These are phyloP conservation scores for Agrotis puta DNA, from an alignment of 2,888 invertebrate genomes.

Conservation along the genomic window DNA sequence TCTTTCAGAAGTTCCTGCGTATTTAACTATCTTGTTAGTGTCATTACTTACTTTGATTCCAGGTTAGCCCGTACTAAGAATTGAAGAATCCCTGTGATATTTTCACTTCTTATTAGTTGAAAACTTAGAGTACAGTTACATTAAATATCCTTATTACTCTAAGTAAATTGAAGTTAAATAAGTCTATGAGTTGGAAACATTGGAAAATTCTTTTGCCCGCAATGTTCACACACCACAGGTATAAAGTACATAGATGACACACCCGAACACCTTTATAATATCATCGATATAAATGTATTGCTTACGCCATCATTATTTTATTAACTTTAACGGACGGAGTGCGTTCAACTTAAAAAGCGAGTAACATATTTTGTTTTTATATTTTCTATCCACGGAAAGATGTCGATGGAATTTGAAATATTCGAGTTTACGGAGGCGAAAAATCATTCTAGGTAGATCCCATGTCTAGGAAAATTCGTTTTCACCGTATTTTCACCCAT, in stretches of 20 bases:
- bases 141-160: no score
- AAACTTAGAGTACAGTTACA: no score
- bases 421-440: no score
- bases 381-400: no score
- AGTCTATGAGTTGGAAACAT: background rate
- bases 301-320: slow-evolving; percentile 18
- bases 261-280: slow-evolving; percentile 11
- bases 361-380: no score
- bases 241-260: slow-evolving; percentile 17
- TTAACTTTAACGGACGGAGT: background rate
- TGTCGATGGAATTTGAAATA: no score
- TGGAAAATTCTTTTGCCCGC: background rate
- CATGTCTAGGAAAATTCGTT: no score
- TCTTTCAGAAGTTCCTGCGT: background rate
- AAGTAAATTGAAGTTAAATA: background rate
- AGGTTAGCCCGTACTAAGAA: background rate
- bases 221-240: background rate
- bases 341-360: no score
- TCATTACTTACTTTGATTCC: background rate
- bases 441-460: no score
- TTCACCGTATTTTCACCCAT: no score
- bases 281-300: slow-evolving; percentile 36
- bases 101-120: background rate
- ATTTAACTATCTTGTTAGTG: background rate
- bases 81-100: background rate